A percentile compares a stretch with the other conserved stretches of the same genome.
Evolutionary conservation across 1,140 invertebrate genomes (phyloP).

Genomic region (Elymnias hypermnestra): DNA sequence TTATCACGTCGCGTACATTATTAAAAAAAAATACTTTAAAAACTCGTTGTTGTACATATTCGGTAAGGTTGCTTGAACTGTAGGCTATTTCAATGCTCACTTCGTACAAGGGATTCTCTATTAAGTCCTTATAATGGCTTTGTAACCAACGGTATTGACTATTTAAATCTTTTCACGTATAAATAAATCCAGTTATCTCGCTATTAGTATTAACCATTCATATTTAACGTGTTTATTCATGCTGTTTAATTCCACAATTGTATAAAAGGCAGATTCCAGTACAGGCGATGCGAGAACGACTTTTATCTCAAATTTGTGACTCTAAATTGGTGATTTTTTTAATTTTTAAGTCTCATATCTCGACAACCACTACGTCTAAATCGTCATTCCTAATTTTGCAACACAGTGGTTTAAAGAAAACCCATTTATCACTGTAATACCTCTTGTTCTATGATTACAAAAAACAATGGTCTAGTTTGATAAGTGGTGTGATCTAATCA

Average conservation of each 20-base stretch:
- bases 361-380: no score
- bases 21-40: conserved; percentile 9
- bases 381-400: no score
- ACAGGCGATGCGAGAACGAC: conserved; percentile 5
- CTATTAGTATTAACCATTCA: conserved; percentile 52
- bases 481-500: no score
- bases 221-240: conserved; percentile 46
- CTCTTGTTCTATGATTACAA: no score
- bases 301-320: no score
- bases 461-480: no score
- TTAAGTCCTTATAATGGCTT: conserved; percentile 67
- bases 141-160: conserved; percentile 47
- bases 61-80: conserved; percentile 59
- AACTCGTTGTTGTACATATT: conserved; percentile 66
- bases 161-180: conserved; percentile 63
- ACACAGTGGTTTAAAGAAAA: no score
- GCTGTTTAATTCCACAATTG: conserved; percentile 48
- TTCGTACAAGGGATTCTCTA: conserved; percentile 68
- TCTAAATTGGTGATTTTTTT: no score
- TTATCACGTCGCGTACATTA: background rate
- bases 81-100: conserved; percentile 68
- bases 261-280: conserved; percentile 17
- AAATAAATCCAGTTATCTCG: conserved; percentile 59
- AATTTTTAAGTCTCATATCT: no score
- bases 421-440: no score